A percentile compares a stretch with the other conserved stretches of the same genome.
phyloP scores from a whole-genome alignment of 2,797 vertebrate genomes.

The Masticophis lateralis region DNA sequence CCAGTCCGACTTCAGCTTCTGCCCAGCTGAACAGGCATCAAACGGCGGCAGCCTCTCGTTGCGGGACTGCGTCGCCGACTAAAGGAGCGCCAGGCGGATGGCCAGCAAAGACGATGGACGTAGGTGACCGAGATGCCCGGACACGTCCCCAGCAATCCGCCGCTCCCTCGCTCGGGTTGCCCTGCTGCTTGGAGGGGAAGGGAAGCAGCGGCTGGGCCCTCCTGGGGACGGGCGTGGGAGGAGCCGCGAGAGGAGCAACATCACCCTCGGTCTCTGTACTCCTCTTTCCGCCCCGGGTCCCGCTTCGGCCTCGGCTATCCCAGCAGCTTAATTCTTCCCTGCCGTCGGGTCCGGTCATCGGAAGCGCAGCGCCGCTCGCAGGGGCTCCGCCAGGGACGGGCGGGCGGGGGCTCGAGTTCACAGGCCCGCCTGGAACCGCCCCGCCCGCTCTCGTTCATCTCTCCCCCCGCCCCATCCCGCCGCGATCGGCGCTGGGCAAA shows the following conservation, averaged over 20 bases:
- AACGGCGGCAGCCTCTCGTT: background rate
- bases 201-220: background rate
- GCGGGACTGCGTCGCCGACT: background rate
- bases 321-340: background rate
- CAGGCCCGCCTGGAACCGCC: slow-evolving; percentile 2
- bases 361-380: slow-evolving; percentile 36
- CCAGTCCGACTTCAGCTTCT: background rate
- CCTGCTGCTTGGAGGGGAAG: background rate
- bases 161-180: background rate
- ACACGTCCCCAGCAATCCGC: background rate
- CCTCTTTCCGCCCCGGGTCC: too few species aligned
- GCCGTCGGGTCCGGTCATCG: slow-evolving; percentile 40
- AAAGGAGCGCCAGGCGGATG: background rate
- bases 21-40: background rate
- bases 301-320: background rate
- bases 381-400: slow-evolving; percentile 35
- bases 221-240: background rate
- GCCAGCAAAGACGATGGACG: background rate
- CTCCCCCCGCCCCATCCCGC: background rate
- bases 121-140: background rate
- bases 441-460: slow-evolving; percentile 19
- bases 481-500: slow-evolving; percentile 64
- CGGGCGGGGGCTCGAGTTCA: background rate
- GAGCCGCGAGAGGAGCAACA: background rate
- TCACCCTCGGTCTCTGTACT: background rate